Evolutionary conservation across 2,888 invertebrate genomes (phyloP).

Genomic region (Apamea epomidion): DNA sequence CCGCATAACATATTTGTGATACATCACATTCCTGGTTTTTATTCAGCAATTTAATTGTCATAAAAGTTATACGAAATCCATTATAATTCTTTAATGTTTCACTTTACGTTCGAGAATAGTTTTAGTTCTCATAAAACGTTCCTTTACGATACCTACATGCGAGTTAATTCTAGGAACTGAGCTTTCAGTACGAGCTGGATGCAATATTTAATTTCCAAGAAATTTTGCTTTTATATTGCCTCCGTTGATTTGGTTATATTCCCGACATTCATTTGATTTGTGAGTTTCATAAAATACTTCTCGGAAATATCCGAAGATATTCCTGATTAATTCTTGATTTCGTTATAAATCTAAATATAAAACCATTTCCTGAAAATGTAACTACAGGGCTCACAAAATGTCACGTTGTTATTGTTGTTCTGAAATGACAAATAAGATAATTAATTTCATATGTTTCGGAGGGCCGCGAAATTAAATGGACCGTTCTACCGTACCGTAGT

Average conservation of each 20-base stretch:
- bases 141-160: conserved; percentile 28
- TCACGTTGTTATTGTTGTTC: conserved; percentile 36
- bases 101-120: conserved; percentile 31
- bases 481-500: conserved; percentile 7
- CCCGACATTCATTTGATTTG: conserved; percentile 12
- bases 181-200: not conserved
- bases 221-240: conserved; percentile 6
- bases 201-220: conserved; percentile 22
- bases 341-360: conserved; percentile 4
- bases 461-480: conserved; percentile 33
- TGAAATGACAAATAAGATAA: conserved; percentile 46
- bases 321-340: conserved; percentile 22
- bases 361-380: conserved; percentile 14
- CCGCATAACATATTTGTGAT: not conserved
- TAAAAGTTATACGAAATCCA: conserved; percentile 13
- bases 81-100: conserved; percentile 26
- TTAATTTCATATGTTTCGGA: conserved; percentile 46
- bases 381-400: conserved; percentile 10
- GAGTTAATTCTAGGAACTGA: conserved; percentile 13
- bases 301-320: not conserved
- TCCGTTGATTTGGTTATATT: conserved; percentile 36
- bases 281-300: conserved; percentile 9
- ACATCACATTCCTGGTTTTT: not conserved
- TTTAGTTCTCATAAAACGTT: conserved; percentile 32
- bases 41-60: conserved; percentile 8